These are phyloP conservation scores for Coluber constrictor DNA, from an alignment of 2,797 vertebrate genomes.

Conservation along the genomic window DNA sequence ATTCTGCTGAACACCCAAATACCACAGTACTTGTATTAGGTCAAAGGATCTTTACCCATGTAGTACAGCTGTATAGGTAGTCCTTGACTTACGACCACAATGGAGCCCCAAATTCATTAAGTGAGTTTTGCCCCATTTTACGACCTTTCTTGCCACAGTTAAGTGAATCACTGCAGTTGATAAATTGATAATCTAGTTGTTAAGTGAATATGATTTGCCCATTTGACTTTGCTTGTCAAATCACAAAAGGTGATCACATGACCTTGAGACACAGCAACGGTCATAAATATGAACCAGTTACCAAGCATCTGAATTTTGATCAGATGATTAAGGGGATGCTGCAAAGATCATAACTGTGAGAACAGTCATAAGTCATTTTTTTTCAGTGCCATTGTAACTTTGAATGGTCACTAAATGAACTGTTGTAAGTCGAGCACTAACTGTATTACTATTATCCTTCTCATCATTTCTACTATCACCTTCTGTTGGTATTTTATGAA, in stretches of 20 bases:
- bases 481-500: too few species aligned
- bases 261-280: background rate
- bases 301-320: background rate
- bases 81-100: too few species aligned
- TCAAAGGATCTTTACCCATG: too few species aligned
- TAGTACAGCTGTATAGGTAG: too few species aligned
- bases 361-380: background rate
- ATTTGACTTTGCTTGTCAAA: background rate
- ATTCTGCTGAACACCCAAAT: too few species aligned
- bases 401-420: background rate
- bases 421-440: background rate
- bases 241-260: background rate
- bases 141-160: background rate
- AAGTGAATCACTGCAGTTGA: background rate
- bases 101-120: background rate
- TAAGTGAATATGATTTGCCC: background rate
- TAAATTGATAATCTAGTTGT: background rate
- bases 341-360: background rate
- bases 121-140: background rate
- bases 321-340: background rate
- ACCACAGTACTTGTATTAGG: too few species aligned
- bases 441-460: background rate
- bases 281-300: background rate
- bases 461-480: too few species aligned
- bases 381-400: background rate